These are phyloP conservation scores for Cenopis cana DNA, from an alignment of 2,888 invertebrate species.

Conservation along the genomic window DNA sequence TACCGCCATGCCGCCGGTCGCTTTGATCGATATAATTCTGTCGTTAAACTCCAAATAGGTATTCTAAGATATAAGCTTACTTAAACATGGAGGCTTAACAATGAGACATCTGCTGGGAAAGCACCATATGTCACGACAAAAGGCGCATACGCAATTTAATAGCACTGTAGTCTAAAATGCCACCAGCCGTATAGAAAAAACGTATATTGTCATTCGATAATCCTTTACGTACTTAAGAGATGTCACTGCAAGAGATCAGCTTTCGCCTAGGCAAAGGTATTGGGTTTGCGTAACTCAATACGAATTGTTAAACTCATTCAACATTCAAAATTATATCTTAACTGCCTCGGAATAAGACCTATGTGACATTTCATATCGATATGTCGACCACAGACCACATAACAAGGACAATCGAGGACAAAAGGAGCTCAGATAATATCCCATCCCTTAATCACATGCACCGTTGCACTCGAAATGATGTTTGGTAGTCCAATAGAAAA, in stretches of 20 bases:
- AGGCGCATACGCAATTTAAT: slow-evolving; percentile 83
- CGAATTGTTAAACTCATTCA: slow-evolving; percentile 60
- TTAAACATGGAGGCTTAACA: slow-evolving; percentile 66
- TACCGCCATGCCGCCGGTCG: neutral
- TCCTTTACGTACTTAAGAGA: slow-evolving; percentile 82
- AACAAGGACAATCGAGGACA: slow-evolving; percentile 75
- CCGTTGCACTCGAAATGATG: slow-evolving; percentile 80
- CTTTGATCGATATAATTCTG: slow-evolving; percentile 44
- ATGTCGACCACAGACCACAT: slow-evolving; percentile 78
- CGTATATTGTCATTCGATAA: slow-evolving; percentile 82
- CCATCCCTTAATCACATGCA: slow-evolving; percentile 85
- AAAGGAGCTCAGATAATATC: slow-evolving; percentile 79
- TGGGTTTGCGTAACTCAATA: slow-evolving; percentile 84
- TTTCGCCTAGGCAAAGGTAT: slow-evolving; percentile 81
- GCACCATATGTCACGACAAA: slow-evolving; percentile 81
- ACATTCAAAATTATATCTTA: slow-evolving; percentile 55
- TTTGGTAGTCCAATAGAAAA: slow-evolving; percentile 72
- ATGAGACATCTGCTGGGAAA: slow-evolving; percentile 79
- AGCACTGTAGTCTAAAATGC: slow-evolving; percentile 79
- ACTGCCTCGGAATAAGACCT: slow-evolving; percentile 57
- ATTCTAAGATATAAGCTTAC: slow-evolving; percentile 61
- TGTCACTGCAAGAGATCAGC: slow-evolving; percentile 83
- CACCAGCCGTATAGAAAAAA: slow-evolving; percentile 72
- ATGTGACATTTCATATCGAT: slow-evolving; percentile 53
- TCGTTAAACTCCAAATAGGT: slow-evolving; percentile 48